A percentile compares a stretch with the other conserved stretches of the same genome.
Evolutionary conservation across 1,140 invertebrate species (phyloP).

Genomic region (Papilio dardanus): DNA sequence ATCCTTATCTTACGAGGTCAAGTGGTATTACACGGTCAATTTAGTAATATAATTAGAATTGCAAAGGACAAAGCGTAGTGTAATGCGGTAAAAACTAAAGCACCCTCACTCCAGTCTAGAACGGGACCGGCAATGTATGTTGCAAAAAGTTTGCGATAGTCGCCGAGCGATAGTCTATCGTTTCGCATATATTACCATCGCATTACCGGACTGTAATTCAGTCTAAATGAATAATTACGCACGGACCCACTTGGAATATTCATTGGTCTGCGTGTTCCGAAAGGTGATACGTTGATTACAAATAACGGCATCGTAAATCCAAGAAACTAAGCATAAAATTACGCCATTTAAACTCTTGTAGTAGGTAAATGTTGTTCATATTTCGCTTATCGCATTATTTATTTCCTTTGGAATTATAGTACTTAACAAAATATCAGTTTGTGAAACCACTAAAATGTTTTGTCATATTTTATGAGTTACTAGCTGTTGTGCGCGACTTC

Average conservation of each 20-base stretch:
- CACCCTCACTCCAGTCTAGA: slow-evolving; percentile 15
- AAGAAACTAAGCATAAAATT: neutral
- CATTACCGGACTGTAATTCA: slow-evolving; percentile 48
- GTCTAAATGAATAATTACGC: slow-evolving; percentile 50
- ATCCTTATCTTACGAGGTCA: slow-evolving; percentile 17
- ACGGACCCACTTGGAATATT: slow-evolving; percentile 40
- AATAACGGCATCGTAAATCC: neutral
- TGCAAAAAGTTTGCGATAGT: slow-evolving; percentile 46
- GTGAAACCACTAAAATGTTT: too few relatives aligned
- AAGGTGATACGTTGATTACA: slow-evolving; percentile 1
- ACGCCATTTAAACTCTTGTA: neutral
- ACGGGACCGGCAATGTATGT: slow-evolving; percentile 37
- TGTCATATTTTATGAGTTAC: too few relatives aligned
- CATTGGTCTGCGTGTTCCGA: slow-evolving; percentile 38
- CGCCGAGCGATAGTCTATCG: slow-evolving; percentile 50
- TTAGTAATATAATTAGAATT: slow-evolving; percentile 35
- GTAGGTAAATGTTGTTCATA: neutral
- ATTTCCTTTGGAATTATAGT: too few relatives aligned
- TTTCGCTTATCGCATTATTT: too few relatives aligned
- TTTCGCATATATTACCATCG: slow-evolving; percentile 48
- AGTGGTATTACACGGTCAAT: slow-evolving; percentile 22
- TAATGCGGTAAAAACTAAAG: slow-evolving; percentile 31
- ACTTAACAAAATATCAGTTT: neutral
- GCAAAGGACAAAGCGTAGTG: slow-evolving; percentile 29
- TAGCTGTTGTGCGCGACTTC: too few relatives aligned